phyloP scores from a whole-genome alignment of 2,888 invertebrate species.

The Thumatha senex region DNA sequence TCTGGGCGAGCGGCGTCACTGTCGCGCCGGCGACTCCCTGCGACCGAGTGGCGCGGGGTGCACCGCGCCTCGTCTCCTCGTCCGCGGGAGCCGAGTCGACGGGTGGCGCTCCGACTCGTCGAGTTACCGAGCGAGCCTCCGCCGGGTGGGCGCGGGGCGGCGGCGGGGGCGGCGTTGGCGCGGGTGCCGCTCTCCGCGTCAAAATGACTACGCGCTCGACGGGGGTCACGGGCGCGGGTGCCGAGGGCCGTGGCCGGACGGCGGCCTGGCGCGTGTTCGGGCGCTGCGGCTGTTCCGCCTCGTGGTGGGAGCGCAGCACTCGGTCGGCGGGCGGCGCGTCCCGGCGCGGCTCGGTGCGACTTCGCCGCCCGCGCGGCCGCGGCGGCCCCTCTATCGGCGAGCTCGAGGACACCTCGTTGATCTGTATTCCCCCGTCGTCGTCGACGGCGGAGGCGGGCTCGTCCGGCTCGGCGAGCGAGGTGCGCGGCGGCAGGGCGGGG shows the following conservation, averaged over 20 bases:
- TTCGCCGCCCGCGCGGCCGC: slow-evolving; percentile 54
- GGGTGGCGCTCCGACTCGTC: slow-evolving; percentile 31
- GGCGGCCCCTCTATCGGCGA: slow-evolving; percentile 76
- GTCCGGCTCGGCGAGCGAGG: slow-evolving; percentile 15
- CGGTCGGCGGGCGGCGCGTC: slow-evolving; percentile 53
- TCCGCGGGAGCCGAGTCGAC: slow-evolving; percentile 31
- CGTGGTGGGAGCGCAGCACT: slow-evolving; percentile 75
- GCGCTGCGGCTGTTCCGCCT: slow-evolving; percentile 50
- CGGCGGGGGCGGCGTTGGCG: slow-evolving; percentile 31
- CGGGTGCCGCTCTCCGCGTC: slow-evolving; percentile 51
- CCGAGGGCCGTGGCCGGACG: slow-evolving; percentile 36
- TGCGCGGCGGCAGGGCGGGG: slow-evolving; percentile 26
- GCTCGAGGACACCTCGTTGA: slow-evolving; percentile 87
- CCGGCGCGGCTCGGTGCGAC: slow-evolving; percentile 44
- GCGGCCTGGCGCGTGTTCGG: slow-evolving; percentile 57
- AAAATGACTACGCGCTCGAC: slow-evolving; percentile 67
- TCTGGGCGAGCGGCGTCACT: slow-evolving; percentile 47
- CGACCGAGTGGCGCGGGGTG: slow-evolving; percentile 48
- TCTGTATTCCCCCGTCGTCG: slow-evolving; percentile 82
- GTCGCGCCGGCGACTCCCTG: slow-evolving; percentile 39
- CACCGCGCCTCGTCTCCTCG: slow-evolving; percentile 34
- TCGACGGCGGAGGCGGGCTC: slow-evolving; percentile 13
- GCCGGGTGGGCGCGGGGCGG: slow-evolving; percentile 27
- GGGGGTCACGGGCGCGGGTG: slow-evolving; percentile 29
- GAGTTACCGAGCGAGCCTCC: slow-evolving; percentile 22